These are phyloP conservation scores for Axea sp. DNA, from an alignment of 2,888 invertebrate species.

Conservation along the genomic window DNA sequence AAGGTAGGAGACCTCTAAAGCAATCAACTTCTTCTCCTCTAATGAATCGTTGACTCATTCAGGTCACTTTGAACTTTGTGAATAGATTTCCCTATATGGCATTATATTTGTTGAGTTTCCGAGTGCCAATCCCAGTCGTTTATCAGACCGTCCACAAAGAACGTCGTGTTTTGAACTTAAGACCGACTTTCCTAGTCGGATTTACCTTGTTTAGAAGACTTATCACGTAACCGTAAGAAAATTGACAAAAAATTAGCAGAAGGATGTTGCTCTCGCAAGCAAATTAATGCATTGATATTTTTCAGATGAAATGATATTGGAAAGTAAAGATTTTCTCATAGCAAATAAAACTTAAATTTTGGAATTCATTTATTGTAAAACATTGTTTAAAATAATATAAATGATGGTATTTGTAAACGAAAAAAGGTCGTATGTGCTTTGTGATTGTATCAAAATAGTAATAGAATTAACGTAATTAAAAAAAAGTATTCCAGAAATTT, in stretches of 20 bases:
- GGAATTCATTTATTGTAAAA: too few species aligned
- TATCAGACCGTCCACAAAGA: conserved; percentile 21
- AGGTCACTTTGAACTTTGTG: conserved; percentile 18
- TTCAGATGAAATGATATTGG: too few species aligned
- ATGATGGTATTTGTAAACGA: too few species aligned
- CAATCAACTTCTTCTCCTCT: conserved; percentile 54
- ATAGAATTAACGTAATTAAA: too few species aligned
- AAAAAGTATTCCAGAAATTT: too few species aligned
- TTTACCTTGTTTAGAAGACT: conserved; percentile 37
- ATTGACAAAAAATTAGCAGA: conserved; percentile 15
- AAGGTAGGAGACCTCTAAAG: conserved; percentile 56
- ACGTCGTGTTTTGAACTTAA: conserved; percentile 19
- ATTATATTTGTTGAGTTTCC: conserved; percentile 23
- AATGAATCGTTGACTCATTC: conserved; percentile 28
- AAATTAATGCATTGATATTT: too few species aligned
- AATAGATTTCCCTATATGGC: conserved; percentile 1
- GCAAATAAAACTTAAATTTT: too few species aligned
- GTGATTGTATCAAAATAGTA: too few species aligned
- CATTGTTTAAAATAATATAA: too few species aligned
- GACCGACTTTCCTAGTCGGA: conserved; percentile 10
- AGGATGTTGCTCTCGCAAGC: too few species aligned
- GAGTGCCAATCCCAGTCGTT: conserved; percentile 29
- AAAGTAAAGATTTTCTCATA: too few species aligned
- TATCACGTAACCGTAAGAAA: not conserved
- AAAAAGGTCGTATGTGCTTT: too few species aligned